phyloP scores from a whole-genome alignment of 2,797 vertebrate genomes.

The Molothrus aeneus region DNA sequence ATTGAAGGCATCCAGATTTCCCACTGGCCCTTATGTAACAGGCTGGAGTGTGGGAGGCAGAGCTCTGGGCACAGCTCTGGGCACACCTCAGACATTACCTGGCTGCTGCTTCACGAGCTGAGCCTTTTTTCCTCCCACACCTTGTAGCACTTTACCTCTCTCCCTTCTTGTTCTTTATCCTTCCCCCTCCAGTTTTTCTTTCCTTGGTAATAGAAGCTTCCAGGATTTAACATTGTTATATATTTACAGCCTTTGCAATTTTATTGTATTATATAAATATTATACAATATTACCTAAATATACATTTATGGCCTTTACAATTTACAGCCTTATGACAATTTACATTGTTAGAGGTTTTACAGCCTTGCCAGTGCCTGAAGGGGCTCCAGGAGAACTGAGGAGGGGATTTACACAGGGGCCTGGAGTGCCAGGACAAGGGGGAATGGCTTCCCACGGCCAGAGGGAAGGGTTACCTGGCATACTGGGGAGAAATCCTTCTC shows the following conservation, averaged over 20 bases:
- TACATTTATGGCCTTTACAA: neutral
- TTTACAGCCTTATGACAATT: neutral
- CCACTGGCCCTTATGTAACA: neutral
- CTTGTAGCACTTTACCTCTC: neutral
- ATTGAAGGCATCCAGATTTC: neutral
- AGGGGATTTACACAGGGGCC: neutral
- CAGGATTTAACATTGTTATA: neutral
- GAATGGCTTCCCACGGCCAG: neutral
- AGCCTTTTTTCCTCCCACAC: neutral
- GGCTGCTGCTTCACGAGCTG: neutral
- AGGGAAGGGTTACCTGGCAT: neutral
- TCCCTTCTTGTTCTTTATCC: neutral
- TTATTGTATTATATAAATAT: constrained; percentile 1
- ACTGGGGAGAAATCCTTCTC: neutral
- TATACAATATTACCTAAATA: neutral
- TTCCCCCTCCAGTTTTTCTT: neutral
- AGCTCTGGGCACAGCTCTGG: constrained; percentile 27
- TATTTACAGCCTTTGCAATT: neutral
- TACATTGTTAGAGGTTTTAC: neutral
- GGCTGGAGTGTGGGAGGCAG: neutral
- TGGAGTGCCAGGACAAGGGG: neutral
- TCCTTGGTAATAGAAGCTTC: neutral
- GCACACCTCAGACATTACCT: neutral
- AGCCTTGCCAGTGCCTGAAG: neutral
- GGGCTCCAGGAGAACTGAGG: neutral